Evolutionary conservation across 2,113 vertebrate species (phyloP).

Genomic region (Eulemur macaco): DNA sequence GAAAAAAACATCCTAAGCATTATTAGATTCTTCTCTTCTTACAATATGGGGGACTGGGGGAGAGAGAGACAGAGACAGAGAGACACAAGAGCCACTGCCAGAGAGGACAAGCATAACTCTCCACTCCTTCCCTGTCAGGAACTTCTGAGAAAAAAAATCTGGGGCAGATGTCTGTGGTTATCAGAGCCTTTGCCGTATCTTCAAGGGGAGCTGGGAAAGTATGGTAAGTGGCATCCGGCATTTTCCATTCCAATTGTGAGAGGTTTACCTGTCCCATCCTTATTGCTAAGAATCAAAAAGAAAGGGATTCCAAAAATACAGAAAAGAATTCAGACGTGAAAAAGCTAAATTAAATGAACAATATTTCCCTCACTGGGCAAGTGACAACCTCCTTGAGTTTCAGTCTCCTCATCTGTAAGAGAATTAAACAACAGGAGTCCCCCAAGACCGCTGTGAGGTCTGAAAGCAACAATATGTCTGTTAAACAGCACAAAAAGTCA

Average conservation of each 20-base stretch:
- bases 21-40: not conserved
- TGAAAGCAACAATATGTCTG: not conserved
- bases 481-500: not conserved
- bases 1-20: not conserved
- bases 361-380: not conserved
- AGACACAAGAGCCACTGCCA: not conserved
- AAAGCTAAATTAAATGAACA: not conserved
- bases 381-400: not conserved
- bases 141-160: not conserved
- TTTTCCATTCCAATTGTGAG: not conserved
- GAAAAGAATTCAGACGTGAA: not conserved
- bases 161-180: not conserved
- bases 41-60: rapidly evolving
- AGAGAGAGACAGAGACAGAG: not conserved
- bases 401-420: not conserved
- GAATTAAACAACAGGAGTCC: not conserved
- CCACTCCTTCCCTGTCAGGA: not conserved
- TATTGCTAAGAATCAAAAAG: not conserved
- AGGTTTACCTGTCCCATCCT: not conserved
- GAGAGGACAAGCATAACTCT: not conserved
- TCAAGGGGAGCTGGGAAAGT: not conserved
- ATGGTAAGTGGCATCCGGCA: not conserved
- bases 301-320: not conserved
- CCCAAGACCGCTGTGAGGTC: not conserved
- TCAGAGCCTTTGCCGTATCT: not conserved